Evolutionary conservation across 2,888 invertebrate genomes (phyloP), one percentile per base, ranked within the genome.

Genomic region (Archips crataeganus): DNA sequence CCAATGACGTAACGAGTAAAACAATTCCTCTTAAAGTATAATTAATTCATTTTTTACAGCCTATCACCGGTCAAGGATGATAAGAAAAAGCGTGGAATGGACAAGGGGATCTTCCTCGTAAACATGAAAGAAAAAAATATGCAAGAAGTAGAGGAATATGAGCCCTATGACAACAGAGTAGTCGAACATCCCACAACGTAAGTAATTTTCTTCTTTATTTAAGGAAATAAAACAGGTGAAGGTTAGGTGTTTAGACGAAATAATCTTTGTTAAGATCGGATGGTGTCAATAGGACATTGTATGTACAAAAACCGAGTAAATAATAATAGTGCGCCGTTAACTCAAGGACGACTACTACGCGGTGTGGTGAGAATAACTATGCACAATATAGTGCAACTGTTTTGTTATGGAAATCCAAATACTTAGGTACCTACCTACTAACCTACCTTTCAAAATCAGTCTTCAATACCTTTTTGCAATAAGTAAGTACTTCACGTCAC

Each of bases 111-210:
- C 72, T 93, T 84, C 84, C 84, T 94, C 8, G 89, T 92, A 15
- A 91, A 92, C 77, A 88, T 94, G 90, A 95, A 95, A 76, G 91
- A 95, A 75, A 95, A 95, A 78, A 92, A 95, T 75, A 81, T 94
- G 51, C 92, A 90, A 60, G 90, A 94, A 51, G 94, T 92, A 15
- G 95, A 95, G 64, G 95, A 96, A 74, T 97, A 97, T 80, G 96
- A 97, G 78, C 97, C 97, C 0, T 96, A 96, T 81, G 92, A 95
- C 70, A 95, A 96, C 85, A 91, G 97, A 80, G 95, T 95, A 1
- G 96, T 97, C 36, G 95, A 95, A 60, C 96, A 97, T 85, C 97
- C 97, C 1, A 97, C 97, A 39, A 96, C 97, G 97, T 97, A 87
- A 96, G 97, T 95, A 68, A n/a, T 10, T 42, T 47, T 32, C 32